phyloP scores from a whole-genome alignment of 2,888 invertebrate species.

The Gortyna flavago region DNA sequence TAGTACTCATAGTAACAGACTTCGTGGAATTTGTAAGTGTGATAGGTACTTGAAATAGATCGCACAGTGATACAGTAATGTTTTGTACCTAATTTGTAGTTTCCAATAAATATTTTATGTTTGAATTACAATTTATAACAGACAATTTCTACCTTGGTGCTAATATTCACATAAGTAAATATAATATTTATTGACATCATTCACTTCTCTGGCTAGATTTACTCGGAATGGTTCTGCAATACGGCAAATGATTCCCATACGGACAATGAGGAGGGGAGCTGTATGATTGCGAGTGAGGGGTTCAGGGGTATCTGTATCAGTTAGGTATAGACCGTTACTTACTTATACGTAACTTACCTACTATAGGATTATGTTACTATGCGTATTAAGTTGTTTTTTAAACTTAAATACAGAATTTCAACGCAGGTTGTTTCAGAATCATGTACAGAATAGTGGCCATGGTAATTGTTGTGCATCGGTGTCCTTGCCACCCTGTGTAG shows the following conservation, averaged over 20 bases:
- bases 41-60: slow-evolving; percentile 23
- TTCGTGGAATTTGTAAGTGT: slow-evolving; percentile 13
- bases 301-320: slow-evolving; percentile 13
- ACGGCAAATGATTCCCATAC: slow-evolving; percentile 54
- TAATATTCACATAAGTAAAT: background rate
- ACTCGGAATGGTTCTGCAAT: slow-evolving; percentile 34
- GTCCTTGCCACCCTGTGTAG: too few species aligned
- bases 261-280: slow-evolving; percentile 44
- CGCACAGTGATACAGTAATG: background rate
- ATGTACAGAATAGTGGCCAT: too few species aligned
- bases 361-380: background rate
- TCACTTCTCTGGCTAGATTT: slow-evolving; percentile 18
- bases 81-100: slow-evolving; percentile 6
- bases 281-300: slow-evolving; percentile 38
- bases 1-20: slow-evolving; percentile 1
- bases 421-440: too few species aligned
- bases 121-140: background rate
- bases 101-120: background rate
- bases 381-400: too few species aligned
- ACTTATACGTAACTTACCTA: background rate
- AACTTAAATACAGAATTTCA: background rate
- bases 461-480: too few species aligned
- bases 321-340: background rate
- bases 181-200: slow-evolving; percentile 19
- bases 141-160: background rate